phyloP scores from a whole-genome alignment of 2,888 invertebrate species.

The Lottia gigantea region DNA sequence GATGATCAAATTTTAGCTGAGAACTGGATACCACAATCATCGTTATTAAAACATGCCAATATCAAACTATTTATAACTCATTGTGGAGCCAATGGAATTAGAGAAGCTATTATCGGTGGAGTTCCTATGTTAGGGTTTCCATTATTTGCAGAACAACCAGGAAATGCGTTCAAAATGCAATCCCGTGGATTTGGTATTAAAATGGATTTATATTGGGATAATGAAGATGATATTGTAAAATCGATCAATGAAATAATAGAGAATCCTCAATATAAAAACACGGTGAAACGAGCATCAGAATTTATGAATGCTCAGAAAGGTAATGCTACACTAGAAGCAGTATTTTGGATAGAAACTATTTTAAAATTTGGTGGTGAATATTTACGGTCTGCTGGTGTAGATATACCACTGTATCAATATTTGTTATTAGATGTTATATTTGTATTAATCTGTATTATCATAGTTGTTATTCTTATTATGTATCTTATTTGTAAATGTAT shows the following conservation, averaged over 20 bases:
- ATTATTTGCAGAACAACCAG: conserved; percentile 37
- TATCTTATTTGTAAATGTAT: too few relatives aligned
- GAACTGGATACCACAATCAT: conserved; percentile 47
- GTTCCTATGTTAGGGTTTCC: conserved; percentile 49
- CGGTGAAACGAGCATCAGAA: conserved; percentile 30
- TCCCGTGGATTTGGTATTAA: conserved; percentile 38
- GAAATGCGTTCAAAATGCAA: conserved; percentile 35
- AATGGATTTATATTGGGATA: conserved; percentile 30
- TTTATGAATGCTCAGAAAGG: conserved; percentile 23
- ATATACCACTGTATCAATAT: conserved; percentile 46
- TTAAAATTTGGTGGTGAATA: conserved; percentile 46
- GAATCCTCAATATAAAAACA: conserved; percentile 29
- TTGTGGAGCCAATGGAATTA: conserved; percentile 45
- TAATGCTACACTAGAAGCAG: conserved; percentile 39
- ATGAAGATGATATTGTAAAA: conserved; percentile 25
- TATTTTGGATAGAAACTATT: conserved; percentile 50
- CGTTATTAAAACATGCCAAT: conserved; percentile 41
- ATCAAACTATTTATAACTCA: conserved; percentile 46
- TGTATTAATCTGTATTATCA: neutral
- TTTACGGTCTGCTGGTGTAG: conserved; percentile 36
- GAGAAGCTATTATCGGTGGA: conserved; percentile 47
- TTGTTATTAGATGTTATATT: conserved; percentile 39
- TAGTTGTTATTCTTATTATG: conserved; percentile 11
- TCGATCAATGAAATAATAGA: conserved; percentile 30
- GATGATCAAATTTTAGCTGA: conserved; percentile 20